These are phyloP conservation scores for Cyanocitta stelleri DNA, from an alignment of 2,113 vertebrate species.

Conservation along the genomic window DNA sequence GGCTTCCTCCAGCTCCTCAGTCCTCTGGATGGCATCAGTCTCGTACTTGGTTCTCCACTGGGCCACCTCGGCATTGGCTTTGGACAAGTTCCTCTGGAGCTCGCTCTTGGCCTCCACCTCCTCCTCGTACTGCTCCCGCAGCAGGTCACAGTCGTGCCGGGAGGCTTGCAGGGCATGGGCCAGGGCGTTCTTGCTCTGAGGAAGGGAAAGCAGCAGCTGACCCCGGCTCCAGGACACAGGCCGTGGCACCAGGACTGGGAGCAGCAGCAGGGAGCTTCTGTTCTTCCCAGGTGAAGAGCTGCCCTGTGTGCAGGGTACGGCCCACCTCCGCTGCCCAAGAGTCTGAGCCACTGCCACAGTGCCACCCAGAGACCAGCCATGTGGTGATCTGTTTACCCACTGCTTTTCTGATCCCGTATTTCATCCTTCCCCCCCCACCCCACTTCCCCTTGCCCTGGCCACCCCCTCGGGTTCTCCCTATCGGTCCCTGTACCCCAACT, in stretches of 20 bases:
- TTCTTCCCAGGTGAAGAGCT: not conserved
- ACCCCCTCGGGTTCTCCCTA: no score
- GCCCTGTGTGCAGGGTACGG: not conserved
- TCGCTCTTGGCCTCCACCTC: conserved; percentile 87
- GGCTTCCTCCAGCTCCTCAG: conserved; percentile 92
- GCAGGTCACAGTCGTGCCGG: conserved; percentile 86
- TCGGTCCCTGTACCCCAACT: no score
- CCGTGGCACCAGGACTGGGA: accelerated
- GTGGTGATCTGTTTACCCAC: no score
- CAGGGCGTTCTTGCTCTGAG: conserved; percentile 83
- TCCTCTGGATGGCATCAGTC: conserved; percentile 91
- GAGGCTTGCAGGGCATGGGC: conserved; percentile 87
- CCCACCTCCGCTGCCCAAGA: not conserved
- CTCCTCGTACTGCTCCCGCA: conserved; percentile 92
- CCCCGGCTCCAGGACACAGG: not conserved
- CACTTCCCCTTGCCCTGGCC: no score
- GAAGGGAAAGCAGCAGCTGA: not conserved
- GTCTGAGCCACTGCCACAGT: not conserved
- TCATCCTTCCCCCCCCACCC: no score
- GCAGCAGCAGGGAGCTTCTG: not conserved
- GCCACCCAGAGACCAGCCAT: not conserved
- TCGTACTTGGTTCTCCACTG: conserved; percentile 95
- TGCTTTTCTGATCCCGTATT: no score
- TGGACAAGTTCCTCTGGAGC: conserved; percentile 86
- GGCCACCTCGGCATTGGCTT: conserved; percentile 88